Evolutionary conservation across 2,888 invertebrate species (phyloP), one percentile per base, ranked within the genome.

Genomic region (Shargacucullia verbasci): DNA sequence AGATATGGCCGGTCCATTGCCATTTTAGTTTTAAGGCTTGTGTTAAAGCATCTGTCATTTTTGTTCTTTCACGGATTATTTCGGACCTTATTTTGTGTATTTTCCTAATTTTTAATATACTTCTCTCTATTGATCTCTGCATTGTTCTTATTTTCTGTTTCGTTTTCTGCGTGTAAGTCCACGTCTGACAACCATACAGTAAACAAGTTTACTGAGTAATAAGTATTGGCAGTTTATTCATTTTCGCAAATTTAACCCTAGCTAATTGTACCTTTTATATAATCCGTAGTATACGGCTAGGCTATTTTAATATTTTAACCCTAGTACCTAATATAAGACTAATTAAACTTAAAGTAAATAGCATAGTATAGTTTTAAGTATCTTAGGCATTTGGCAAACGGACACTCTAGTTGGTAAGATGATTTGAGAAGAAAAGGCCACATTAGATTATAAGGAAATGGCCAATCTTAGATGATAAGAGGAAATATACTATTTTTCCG

Each of bases 281-380:
- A 54, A 57, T 35, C 56, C 29, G 50, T 70, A 75, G 53, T 61
- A 44, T 43, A 66, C 31, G 41, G 58, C 68, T 78, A 78, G 76
- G 74, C 64, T 71, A 60, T 59, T 67, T 63, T 40, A 52, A 59
- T 65, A 59, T 68, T 59, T 54, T 53, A 69, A 66, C 55, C 52
- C 62, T 73, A 77, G 76, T 75, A 78, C 76, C 74, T 79, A 70
- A 72, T 59, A 43, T 74, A 76, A 71, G 76, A 73, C 73, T 76
- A 76, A 76, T 59, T 76, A 71, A 68, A 58, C 34, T 53, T 59
- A 63, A 59, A 63, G 12, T 52, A 64, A 56, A 66, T 56, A 64
- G 39, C 59, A 56, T 75, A 73, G 76, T 6, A 7, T 75, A 73
- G 58, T n/a, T 43, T 10, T 73, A 75, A 66, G 59, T 20, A 77